These are phyloP conservation scores for Zoanthus gigantus DNA, from an alignment of 92 coral and sea anemone genomes.

Conservation along the genomic window DNA sequence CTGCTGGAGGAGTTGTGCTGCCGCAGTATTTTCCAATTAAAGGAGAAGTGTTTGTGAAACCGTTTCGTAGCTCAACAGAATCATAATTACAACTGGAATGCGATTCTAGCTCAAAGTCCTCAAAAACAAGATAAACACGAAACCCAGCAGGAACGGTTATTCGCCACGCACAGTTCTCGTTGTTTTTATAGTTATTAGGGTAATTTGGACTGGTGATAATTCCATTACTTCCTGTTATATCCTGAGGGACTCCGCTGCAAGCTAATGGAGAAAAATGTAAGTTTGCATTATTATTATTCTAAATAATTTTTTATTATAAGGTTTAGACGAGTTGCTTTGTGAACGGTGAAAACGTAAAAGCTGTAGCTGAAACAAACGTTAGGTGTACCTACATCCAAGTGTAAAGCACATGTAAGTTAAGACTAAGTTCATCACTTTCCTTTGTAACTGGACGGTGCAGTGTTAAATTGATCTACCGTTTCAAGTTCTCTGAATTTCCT, in stretches of 20 bases:
- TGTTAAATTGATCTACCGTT: too few relatives aligned
- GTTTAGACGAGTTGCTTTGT: too few relatives aligned
- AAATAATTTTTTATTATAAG: too few relatives aligned
- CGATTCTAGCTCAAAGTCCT: background rate
- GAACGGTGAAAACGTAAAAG: too few relatives aligned
- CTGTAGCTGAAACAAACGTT: too few relatives aligned
- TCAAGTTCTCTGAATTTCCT: too few relatives aligned
- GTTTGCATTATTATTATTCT: too few relatives aligned
- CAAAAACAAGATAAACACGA: slow-evolving; percentile 25
- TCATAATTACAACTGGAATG: background rate
- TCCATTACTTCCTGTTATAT: slow-evolving; percentile 26
- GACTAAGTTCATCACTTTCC: too few relatives aligned
- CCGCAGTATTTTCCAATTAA: slow-evolving; percentile 29
- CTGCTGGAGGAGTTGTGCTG: background rate
- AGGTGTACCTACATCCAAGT: too few relatives aligned
- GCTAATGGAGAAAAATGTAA: background rate
- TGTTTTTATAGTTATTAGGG: slow-evolving; percentile 27
- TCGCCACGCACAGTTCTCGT: slow-evolving; percentile 49
- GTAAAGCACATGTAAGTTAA: too few relatives aligned
- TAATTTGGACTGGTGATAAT: slow-evolving; percentile 54
- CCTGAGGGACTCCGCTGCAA: slow-evolving; percentile 10
- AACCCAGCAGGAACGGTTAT: slow-evolving; percentile 49
- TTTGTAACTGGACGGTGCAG: too few relatives aligned
- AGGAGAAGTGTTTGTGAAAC: background rate
- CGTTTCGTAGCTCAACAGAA: slow-evolving; percentile 5